Conservation (phyloP, 2,888 invertebrate species). For the Entomobrya multifasciata region DNA sequence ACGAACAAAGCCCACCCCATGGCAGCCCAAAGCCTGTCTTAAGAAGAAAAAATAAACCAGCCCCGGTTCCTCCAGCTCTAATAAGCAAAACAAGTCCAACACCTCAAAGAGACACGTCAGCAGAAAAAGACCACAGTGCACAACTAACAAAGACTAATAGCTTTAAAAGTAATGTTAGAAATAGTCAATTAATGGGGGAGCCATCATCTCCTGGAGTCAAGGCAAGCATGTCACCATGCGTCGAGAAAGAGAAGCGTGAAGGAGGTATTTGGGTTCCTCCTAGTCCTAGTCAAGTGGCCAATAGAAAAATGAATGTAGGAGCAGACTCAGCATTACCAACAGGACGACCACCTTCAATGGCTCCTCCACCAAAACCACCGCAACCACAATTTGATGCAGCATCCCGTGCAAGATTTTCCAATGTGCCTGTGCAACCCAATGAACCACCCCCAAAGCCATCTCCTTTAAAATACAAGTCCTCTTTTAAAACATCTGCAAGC, state of each 20-base stretch:
- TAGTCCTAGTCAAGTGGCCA: slow-evolving; percentile 76
- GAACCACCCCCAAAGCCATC: slow-evolving; percentile 69
- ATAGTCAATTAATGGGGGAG: slow-evolving; percentile 33
- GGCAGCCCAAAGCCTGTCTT: slow-evolving; percentile 88
- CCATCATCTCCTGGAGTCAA: neutral
- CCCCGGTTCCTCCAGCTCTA: slow-evolving; percentile 80
- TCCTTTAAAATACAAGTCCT: slow-evolving; percentile 76
- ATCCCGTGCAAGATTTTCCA: slow-evolving; percentile 41
- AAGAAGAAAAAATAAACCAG: slow-evolving; percentile 88
- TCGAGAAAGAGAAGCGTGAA: slow-evolving; percentile 72
- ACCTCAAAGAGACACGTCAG: slow-evolving; percentile 45
- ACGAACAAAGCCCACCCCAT: slow-evolving; percentile 84
- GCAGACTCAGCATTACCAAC: slow-evolving; percentile 2
- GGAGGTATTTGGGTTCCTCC: slow-evolving; percentile 77
- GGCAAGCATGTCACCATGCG: slow-evolving; percentile 13
- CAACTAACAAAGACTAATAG: slow-evolving; percentile 50
- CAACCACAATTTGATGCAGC: slow-evolving; percentile 73
- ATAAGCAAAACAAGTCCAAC: slow-evolving; percentile 52
- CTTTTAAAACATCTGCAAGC: slow-evolving; percentile 74
- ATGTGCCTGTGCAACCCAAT: slow-evolving; percentile 54
- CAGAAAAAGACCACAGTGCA: slow-evolving; percentile 50
- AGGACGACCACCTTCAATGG: slow-evolving; percentile 52
- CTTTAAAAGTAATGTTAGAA: slow-evolving; percentile 63
- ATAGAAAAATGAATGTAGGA: slow-evolving; percentile 46
- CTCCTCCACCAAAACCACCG: slow-evolving; percentile 74